Percentiles rank a stretch among this genome's conserved stretches.
These are phyloP conservation scores for Antheraea mylitta DNA, from an alignment of 1,140 invertebrate genomes.

Conservation along the genomic window DNA sequence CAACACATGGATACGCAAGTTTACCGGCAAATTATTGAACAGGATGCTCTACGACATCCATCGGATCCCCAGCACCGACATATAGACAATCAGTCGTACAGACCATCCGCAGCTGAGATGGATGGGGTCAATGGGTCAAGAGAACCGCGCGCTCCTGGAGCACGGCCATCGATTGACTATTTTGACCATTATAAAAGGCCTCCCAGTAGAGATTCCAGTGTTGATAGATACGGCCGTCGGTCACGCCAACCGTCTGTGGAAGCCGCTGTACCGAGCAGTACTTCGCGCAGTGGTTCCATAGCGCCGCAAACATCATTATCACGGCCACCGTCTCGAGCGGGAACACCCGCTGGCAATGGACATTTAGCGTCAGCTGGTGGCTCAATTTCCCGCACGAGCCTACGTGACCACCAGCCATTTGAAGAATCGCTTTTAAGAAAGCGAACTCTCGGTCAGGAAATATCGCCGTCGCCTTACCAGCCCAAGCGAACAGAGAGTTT, in stretches of 20 bases:
- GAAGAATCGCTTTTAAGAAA: conserved; percentile 90
- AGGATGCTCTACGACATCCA: conserved; percentile 41
- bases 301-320: conserved; percentile 73
- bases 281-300: conserved; percentile 54
- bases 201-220: conserved; percentile 85
- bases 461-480: conserved; percentile 89
- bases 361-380: conserved; percentile 73
- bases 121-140: conserved; percentile 53
- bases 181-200: conserved; percentile 96
- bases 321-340: conserved; percentile 59
- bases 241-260: conserved; percentile 90
- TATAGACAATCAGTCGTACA: conserved; percentile 43
- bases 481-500: conserved; percentile 94
- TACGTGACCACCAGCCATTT: conserved; percentile 81
- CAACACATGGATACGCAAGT: conserved; percentile 39
- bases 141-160: conserved; percentile 62
- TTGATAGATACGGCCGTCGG: conserved; percentile 87
- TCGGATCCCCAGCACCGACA: conserved; percentile 35
- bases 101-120: conserved; percentile 42
- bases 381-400: conserved; percentile 70
- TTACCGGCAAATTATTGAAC: conserved; percentile 34
- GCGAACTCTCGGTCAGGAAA: conserved; percentile 90
- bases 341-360: conserved; percentile 75
- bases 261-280: conserved; percentile 38
- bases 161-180: conserved; percentile 83